Evolutionary conservation across 2,888 invertebrate species (phyloP), one percentile per base, ranked within the genome.

Genomic region (Parascotia fuliginaria): DNA sequence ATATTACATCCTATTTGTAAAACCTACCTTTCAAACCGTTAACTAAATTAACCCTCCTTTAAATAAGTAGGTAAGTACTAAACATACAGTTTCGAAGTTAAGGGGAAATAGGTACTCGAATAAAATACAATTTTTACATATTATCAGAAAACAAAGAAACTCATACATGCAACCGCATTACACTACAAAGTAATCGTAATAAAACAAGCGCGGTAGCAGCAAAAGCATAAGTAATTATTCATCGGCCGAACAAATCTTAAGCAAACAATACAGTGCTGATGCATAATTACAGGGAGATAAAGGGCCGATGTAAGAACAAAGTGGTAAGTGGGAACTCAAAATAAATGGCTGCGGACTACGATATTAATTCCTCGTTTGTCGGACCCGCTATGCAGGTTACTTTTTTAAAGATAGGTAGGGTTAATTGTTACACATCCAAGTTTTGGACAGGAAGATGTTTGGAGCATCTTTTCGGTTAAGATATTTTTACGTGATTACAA

Each of bases 331-430:
- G 78, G 75, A 81, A 79, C 78, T 77, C 70, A 69, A 74, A 79
- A 83, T 81, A 85, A 87, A 89, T 85, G 77, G 77, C 73, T 64
- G 67, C 64, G 70, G 81, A 78, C 78, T 79, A 78, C 70, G 73
- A 81, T 87, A 87, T 89, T 88, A 89, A 88, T 87, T 83, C 81
- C 86, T 87, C 86, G 85, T 87, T 88, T 85, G 84, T 86, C 78
- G 70, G 79, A 77, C 73, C 74, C 68, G 68, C 65, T 69, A 73
- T 75, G 77, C 70, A 24, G 71, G 80, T 75, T 70, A 82, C 83
- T 86, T 85, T 84, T 79, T 73, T 24, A 24, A 65, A 79, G 67
- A 63, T 70, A 73, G 66, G 77, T 75, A 76, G 80, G 79, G 81
- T 85, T 86, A 87, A 87, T 84, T 86, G 85, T 86, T 81, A 79